These are phyloP conservation scores for Augochlorella aurata DNA, from an alignment of 2,888 invertebrate genomes.

Conservation along the genomic window DNA sequence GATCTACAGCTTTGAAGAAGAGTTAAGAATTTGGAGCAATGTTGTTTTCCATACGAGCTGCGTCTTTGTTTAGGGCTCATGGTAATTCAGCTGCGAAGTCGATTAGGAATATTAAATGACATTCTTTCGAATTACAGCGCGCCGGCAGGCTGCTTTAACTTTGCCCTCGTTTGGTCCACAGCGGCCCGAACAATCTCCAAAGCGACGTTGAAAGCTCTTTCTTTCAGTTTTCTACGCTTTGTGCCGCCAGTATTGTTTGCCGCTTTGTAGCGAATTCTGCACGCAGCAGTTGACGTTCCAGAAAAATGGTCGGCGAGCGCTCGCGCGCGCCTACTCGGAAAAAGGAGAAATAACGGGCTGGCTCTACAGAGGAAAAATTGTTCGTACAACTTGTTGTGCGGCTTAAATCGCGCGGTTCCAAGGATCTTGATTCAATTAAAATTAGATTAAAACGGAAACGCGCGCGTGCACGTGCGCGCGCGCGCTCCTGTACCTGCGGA, in stretches of 20 bases:
- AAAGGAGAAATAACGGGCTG: neutral
- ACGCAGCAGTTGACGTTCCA: constrained; percentile 47
- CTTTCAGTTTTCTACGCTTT: constrained; percentile 31
- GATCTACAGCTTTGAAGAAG: neutral
- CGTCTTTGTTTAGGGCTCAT: neutral
- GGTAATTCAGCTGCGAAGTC: constrained; percentile 14
- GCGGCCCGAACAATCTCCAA: constrained; percentile 11
- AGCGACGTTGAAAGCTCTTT: constrained; percentile 48
- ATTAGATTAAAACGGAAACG: constrained; percentile 55
- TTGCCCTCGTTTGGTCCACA: constrained; percentile 1
- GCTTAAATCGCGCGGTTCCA: constrained; percentile 35
- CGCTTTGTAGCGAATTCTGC: constrained; percentile 63
- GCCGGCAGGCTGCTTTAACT: constrained; percentile 4
- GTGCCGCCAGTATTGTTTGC: constrained; percentile 47
- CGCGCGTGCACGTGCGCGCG: neutral
- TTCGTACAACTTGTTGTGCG: constrained; percentile 18
- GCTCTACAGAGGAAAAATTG: neutral
- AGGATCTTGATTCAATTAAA: constrained; percentile 54
- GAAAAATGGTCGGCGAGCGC: constrained; percentile 39
- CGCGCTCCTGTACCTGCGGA: neutral
- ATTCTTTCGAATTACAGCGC: constrained; percentile 25
- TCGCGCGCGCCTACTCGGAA: neutral
- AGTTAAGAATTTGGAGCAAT: neutral
- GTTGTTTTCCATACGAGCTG: neutral
- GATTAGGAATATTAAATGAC: constrained; percentile 44